A percentile compares a stretch with the other conserved stretches of the same genome.
These are phyloP conservation scores for Eciton burchellii DNA, from an alignment of 1,140 invertebrate species.

Conservation along the genomic window DNA sequence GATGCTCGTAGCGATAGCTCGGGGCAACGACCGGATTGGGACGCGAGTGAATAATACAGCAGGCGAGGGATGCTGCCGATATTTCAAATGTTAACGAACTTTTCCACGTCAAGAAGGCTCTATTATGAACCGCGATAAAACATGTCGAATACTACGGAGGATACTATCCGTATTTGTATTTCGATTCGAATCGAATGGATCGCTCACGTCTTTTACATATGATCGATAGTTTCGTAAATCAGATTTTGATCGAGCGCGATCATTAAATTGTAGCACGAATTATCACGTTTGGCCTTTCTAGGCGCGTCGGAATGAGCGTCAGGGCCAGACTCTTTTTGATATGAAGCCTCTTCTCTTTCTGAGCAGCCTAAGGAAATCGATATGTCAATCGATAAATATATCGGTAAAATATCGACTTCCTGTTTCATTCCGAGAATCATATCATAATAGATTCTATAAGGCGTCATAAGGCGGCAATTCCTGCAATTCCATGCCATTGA, in stretches of 20 bases:
- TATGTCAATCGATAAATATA: neutral
- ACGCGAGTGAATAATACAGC: conserved; percentile 56
- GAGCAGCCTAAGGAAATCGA: neutral
- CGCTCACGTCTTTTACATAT: neutral
- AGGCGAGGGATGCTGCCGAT: conserved; percentile 20
- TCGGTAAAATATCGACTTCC: too few relatives aligned
- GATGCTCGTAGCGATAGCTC: conserved; percentile 26
- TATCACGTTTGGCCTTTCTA: neutral
- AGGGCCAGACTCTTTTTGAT: neutral
- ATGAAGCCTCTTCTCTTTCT: too few relatives aligned
- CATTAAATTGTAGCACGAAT: conserved; percentile 43
- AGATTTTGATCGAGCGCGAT: neutral
- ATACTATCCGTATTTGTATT: conserved; percentile 46
- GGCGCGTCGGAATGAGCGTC: neutral
- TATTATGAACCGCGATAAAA: conserved; percentile 25
- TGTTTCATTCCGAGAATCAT: too few relatives aligned
- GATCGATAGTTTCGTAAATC: conserved; percentile 51
- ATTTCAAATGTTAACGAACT: conserved; percentile 61
- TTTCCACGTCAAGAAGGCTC: conserved; percentile 44
- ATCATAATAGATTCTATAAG: too few relatives aligned
- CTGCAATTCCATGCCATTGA: conserved; percentile 39
- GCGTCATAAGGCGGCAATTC: too few relatives aligned
- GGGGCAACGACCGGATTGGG: conserved; percentile 46
- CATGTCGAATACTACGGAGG: neutral
- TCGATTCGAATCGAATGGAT: conserved; percentile 30